Percentiles rank a stretch among this genome's conserved stretches.
Evolutionary conservation across 2,888 invertebrate species (phyloP).

Genomic region (Chaitophorus viminalis): DNA sequence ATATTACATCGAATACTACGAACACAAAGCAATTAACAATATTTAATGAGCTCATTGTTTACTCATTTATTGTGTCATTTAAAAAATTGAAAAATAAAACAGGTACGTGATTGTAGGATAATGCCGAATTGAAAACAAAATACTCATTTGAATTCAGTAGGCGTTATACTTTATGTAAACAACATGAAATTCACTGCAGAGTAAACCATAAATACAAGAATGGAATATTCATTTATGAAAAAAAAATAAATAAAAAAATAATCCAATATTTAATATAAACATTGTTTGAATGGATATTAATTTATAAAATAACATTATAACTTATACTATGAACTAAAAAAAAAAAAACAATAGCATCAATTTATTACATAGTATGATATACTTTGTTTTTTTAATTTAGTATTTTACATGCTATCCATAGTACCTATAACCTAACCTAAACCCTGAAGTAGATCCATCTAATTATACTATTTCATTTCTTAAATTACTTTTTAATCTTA

Average conservation of each 20-base stretch:
- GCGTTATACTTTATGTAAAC: not conserved
- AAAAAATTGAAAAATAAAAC: not conserved
- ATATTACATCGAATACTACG: too few relatives aligned
- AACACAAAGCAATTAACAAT: not conserved
- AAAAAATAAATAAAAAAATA: not conserved
- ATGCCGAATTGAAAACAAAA: not conserved
- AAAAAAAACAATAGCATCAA: not conserved
- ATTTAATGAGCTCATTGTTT: not conserved
- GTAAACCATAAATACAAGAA: not conserved
- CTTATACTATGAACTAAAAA: not conserved
- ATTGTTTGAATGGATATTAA: not conserved
- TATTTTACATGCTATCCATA: too few relatives aligned
- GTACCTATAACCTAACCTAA: too few relatives aligned
- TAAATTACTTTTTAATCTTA: too few relatives aligned
- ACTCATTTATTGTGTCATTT: not conserved
- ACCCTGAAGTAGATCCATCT: too few relatives aligned
- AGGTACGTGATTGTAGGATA: not conserved
- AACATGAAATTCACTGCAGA: not conserved
- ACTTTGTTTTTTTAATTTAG: not conserved
- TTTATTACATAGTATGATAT: not conserved
- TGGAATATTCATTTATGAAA: not conserved
- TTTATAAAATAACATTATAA: not conserved
- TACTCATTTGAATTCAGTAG: conserved; percentile 4
- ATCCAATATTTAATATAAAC: not conserved
- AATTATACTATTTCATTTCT: not conserved